Evolutionary conservation across 2,797 vertebrate genomes (phyloP), one percentile per base, ranked within the genome.

Genomic region (Catamblyrhynchus diadema): DNA sequence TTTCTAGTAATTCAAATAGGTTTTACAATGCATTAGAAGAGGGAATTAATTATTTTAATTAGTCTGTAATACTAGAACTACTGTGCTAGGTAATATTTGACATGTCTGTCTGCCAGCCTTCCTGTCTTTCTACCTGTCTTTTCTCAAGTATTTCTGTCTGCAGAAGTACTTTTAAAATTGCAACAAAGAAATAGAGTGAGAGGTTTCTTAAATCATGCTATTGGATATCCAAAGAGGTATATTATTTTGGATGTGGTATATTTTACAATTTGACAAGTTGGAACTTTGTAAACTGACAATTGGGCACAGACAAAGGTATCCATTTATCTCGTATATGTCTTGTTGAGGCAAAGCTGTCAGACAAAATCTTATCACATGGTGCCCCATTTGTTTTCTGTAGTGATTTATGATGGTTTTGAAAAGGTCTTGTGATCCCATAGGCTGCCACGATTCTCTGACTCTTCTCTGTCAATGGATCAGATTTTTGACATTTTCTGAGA

Each of bases 381-480:
- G 97, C 98, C 98, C 98, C 98, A 98, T 98, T 98, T 98, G 98
- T 98, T 98, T 98, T 98, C 98, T 97, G 96, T 96, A 86, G 98
- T 98, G 98, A 98, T 98, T 98, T 99, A 98, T 98, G 98, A 98
- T 97, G 97, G 98, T 98, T 98, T 98, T 98, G 98, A 98, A 98
- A 98, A 98, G 98, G 98, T 98, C 98, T 98, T 97, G 97, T 98
- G 98, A 98, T 98, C 98, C 98, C 98, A 98, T 98, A 98, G 98
- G 98, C 98, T 98, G 97, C 97, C 97, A 97, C 98, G 91, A 98
- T 98, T 98, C 98, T 97, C 97, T 97, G 98, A 98, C 98, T 98
- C 98, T 98, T 97, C 97, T 97, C 97, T 98, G 98, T 98, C 98
- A 97, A 98, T 98, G 98, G 98, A 98, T 98, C 98, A 98, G 98